A percentile compares a stretch with the other conserved stretches of the same genome.
phyloP scores from a whole-genome alignment of 2,888 invertebrate species.

The Lottia scabra region DNA sequence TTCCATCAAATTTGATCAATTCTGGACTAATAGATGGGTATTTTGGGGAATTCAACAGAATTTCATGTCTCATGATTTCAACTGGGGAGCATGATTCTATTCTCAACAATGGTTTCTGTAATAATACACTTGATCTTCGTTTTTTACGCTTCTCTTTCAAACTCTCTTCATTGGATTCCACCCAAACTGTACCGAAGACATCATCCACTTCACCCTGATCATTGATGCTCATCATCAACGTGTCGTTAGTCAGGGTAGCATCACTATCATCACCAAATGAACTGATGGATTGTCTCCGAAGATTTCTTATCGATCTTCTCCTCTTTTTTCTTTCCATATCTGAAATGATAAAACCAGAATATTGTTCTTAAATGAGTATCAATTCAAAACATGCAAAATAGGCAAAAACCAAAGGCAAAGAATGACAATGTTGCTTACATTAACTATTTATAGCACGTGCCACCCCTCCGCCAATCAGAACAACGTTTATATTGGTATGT shows the following conservation, averaged over 20 bases:
- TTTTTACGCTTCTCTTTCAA: slow-evolving; percentile 5
- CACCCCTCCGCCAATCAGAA: no score
- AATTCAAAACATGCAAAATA: no score
- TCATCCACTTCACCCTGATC: background rate
- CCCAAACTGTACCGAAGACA: background rate
- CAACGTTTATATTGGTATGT: no score
- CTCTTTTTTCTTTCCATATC: slow-evolving; percentile 9
- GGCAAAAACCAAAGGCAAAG: no score
- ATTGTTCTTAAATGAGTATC: background rate
- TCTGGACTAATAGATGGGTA: background rate
- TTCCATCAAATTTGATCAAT: background rate
- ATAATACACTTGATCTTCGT: background rate
- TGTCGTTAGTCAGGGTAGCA: background rate
- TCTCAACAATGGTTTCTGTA: background rate
- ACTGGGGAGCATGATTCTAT: background rate
- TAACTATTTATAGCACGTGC: no score
- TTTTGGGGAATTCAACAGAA: background rate
- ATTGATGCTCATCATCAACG: background rate
- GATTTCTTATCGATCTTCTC: slow-evolving; percentile 10
- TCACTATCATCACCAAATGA: background rate
- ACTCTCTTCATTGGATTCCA: background rate
- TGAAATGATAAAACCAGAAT: background rate
- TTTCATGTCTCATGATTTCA: background rate
- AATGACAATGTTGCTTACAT: no score
- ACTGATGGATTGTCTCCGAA: slow-evolving; percentile 5